Evolutionary conservation across 2,797 vertebrate genomes (phyloP), one percentile per base, ranked within the genome.

Genomic region (Gymnothorax javanicus): DNA sequence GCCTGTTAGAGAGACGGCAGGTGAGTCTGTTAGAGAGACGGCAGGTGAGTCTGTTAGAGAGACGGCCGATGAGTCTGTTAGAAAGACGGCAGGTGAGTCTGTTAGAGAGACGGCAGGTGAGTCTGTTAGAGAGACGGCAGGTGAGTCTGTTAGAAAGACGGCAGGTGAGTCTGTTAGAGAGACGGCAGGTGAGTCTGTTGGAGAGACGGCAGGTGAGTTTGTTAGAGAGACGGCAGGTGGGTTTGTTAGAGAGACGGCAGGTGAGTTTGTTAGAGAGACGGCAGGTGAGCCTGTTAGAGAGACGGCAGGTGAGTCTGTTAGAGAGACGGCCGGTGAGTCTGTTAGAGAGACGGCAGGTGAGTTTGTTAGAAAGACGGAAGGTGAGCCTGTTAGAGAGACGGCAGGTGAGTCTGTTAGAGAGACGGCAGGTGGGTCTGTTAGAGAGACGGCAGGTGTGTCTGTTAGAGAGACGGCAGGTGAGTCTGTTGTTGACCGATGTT

Each of bases 1-100:
- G n/a, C n/a, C n/a, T n/a, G 92, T 89, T 98, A 92, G 98, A 99
- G 90, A 94, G 96, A 87, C 98, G 99, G 89, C 97, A 99, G 97
- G 98, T 99, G 87, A 54, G 92, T 6, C 64, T 62, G 5, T 67
- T 20, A 1, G 33, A 43, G 33, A 43, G 33, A 43, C 33, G 33
- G 33, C 33, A 43, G 33, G 1, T 2, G 33, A 43, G 33, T 43
- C 33, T 43, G 33, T 43, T 43, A 2, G 33, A 43, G 33, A 43
- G 33, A 43, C 33, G 33, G 33, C 33, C 1, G 33, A 2, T 43
- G n/a, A n/a, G n/a, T n/a, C n/a, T n/a, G n/a, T n/a, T n/a, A n/a
- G n/a, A n/a, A n/a, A n/a, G n/a, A n/a, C n/a, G n/a, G n/a, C n/a
- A n/a, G n/a, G n/a, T n/a, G n/a, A n/a, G n/a, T n/a, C n/a, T n/a